A percentile compares a stretch with the other conserved stretches of the same genome.
These are phyloP conservation scores for Apamea epomidion DNA, from an alignment of 2,888 invertebrate species.

Conservation along the genomic window DNA sequence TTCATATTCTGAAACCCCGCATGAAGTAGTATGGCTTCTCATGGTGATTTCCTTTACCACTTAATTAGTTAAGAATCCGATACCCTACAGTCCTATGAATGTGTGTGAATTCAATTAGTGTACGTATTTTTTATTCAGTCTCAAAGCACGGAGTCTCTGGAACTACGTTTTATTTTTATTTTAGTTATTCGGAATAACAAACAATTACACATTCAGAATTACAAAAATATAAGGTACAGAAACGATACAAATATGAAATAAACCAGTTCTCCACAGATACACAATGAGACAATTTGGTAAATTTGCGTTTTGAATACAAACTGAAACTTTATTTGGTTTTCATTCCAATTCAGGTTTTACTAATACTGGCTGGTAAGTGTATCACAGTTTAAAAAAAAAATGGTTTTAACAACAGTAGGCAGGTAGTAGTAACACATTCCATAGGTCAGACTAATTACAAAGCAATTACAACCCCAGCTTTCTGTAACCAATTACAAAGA, in stretches of 20 bases:
- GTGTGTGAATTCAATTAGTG: neutral
- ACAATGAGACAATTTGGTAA: too few relatives aligned
- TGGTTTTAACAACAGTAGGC: neutral
- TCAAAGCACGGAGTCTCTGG: neutral
- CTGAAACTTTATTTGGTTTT: neutral
- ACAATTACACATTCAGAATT: too few relatives aligned
- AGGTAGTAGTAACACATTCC: neutral
- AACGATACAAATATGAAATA: too few relatives aligned
- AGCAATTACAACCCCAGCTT: constrained; percentile 30
- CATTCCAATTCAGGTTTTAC: neutral
- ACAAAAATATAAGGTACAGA: too few relatives aligned
- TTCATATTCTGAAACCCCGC: neutral
- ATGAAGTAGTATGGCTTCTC: constrained; percentile 1
- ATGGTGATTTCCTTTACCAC: neutral
- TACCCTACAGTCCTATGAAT: neutral
- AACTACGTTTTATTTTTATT: neutral
- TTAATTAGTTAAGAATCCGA: neutral
- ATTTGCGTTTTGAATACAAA: neutral
- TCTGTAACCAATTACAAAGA: constrained; percentile 38
- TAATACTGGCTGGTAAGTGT: neutral
- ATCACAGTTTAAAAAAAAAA: neutral
- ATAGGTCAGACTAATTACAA: neutral
- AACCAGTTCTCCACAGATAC: too few relatives aligned
- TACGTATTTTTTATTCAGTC: neutral
- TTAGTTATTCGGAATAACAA: too few relatives aligned